Conservation (phyloP, 2,888 invertebrate species). For the Eledone cirrhosa region DNA sequence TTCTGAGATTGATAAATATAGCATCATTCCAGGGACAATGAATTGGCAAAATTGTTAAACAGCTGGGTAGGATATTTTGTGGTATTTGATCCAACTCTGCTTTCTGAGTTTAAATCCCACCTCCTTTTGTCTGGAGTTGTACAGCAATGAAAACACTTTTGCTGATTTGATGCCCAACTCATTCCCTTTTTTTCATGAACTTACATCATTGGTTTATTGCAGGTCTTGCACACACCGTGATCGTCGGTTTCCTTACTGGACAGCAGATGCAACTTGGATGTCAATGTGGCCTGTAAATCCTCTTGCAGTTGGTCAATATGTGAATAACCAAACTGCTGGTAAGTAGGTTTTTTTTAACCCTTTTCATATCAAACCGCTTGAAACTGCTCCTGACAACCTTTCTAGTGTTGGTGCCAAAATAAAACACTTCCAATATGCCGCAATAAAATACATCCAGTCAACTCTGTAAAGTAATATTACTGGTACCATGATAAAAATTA, state of each 20-base stretch:
- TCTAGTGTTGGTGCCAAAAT: background rate
- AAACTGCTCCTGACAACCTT: background rate
- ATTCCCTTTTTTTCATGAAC: background rate
- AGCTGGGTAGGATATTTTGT: too few relatives aligned
- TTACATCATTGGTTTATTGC: constrained; percentile 27
- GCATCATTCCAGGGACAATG: too few relatives aligned
- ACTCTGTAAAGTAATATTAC: too few relatives aligned
- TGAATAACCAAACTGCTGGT: constrained; percentile 69
- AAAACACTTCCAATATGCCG: background rate
- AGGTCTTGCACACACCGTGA: constrained; percentile 68
- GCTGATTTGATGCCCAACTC: constrained; percentile 21
- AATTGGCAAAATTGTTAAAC: too few relatives aligned
- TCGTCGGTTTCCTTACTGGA: constrained; percentile 57
- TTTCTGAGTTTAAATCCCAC: too few relatives aligned
- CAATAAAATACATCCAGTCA: too few relatives aligned
- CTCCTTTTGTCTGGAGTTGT: background rate
- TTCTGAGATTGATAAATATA: too few relatives aligned
- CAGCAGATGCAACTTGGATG: constrained; percentile 67
- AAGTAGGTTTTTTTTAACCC: constrained; percentile 26
- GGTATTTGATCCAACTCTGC: too few relatives aligned
- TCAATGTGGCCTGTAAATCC: constrained; percentile 64
- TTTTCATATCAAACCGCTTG: background rate
- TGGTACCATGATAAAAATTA: too few relatives aligned
- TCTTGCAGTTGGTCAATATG: constrained; percentile 69
- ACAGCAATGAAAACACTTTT: background rate